Conservation (phyloP, 2,113 vertebrate species). For the Melierax canorus region DNA sequence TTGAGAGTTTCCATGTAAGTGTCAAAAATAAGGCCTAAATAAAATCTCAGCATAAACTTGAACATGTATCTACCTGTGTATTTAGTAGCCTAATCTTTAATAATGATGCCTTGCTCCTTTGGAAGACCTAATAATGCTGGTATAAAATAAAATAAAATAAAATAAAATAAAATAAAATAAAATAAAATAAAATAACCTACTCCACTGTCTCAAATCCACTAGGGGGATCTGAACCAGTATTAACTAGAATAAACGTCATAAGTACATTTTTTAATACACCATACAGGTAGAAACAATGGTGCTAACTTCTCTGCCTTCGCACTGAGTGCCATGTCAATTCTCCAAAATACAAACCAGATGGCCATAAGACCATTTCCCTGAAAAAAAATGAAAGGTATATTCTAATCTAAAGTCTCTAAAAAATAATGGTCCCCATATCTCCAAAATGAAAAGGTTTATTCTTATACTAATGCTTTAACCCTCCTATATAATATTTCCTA, state of each 20-base stretch:
- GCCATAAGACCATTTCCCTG: not conserved
- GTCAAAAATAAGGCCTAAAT: not conserved
- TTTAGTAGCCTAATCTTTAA: not conserved
- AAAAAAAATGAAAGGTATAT: not conserved
- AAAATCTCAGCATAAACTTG: not conserved
- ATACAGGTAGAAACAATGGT: not conserved
- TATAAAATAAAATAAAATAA: not conserved
- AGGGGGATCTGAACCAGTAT: not conserved
- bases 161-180: not conserved
- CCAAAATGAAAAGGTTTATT: conserved; percentile 16
- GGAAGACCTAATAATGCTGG: not conserved
- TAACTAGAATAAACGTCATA: not conserved
- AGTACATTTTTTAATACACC: not conserved
- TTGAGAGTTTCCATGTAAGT: not conserved
- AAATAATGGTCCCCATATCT: not conserved
- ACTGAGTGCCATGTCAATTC: not conserved
- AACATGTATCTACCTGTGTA: not conserved
- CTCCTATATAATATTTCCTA: not conserved
- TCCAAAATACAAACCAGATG: not conserved
- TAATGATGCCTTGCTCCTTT: not conserved
- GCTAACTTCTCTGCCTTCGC: not conserved
- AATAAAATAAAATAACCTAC: not conserved
- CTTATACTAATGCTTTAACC: not conserved
- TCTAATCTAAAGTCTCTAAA: not conserved
- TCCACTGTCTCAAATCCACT: not conserved